Evolutionary conservation across 2,797 vertebrate species (phyloP), one percentile per base, ranked within the genome.

Genomic region (Novumbra hubbsi): DNA sequence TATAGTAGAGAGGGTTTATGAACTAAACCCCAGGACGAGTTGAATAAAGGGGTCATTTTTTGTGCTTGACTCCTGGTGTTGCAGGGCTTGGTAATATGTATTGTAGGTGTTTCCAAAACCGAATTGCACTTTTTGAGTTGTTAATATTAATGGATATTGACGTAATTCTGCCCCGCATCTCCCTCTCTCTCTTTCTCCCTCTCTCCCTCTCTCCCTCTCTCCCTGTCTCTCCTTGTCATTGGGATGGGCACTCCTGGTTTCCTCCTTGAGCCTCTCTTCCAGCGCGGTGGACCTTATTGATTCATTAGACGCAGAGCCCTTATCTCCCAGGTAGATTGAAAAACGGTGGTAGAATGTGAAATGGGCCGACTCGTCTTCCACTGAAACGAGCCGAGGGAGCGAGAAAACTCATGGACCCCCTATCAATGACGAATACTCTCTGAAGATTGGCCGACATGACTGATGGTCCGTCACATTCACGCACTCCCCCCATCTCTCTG

Each of bases 311-410:
- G 30, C 72, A 74, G 41, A 79, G 77, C 79, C 30, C 73, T 84
- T 86, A 1, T 84, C 79, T 81, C 81, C 68, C 70, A 80, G 85
- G 73, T 82, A 73, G 74, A 86, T 80, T 77, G 73, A 81, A 70
- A 83, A 82, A 81, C 34, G 5, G 76, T 81, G 74, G 81, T 79
- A 75, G 75, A 88, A 87, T 88, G 80, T 85, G 72, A 83, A 88
- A 76, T 67, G 30, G 28, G 45, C 3, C 48, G 50, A 34, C 70
- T 28, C 52, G 30, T 60, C 60, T 38, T 65, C 7, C 17, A 9
- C 69, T 49, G 32, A 34, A 27, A 50, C 6, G 28, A 17, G 48
- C 45, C 15, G 70, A 71, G 21, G n/a, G 74, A 70, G 63, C 80
- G 81, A 68, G 78, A 78, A 70, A 77, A 83, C 69, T 73, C 74